These are phyloP conservation scores for Tetranychus cinnabarinus DNA, from an alignment of 1,140 invertebrate species.

Conservation along the genomic window DNA sequence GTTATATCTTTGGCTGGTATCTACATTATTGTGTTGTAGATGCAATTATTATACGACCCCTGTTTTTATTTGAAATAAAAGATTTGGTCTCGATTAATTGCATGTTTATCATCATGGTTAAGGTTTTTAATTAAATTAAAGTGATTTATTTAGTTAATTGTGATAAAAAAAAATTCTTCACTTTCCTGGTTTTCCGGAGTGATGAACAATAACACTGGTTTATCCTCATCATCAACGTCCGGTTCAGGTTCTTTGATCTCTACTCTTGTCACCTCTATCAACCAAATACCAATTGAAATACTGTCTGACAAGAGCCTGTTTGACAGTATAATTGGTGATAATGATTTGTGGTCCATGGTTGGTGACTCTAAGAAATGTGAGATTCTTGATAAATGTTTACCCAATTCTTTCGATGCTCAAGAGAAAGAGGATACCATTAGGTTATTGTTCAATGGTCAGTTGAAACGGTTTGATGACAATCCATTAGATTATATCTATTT, in stretches of 20 bases:
- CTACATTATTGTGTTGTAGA: too few species aligned
- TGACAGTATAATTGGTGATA: not conserved
- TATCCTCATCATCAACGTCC: too few species aligned
- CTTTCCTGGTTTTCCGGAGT: too few species aligned
- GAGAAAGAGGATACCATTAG: slow-evolving; percentile 1
- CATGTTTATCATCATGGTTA: too few species aligned
- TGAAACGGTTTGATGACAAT: slow-evolving; percentile 2
- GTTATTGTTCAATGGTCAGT: not conserved
- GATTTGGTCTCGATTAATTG: too few species aligned
- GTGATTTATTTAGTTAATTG: too few species aligned
- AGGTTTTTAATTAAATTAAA: too few species aligned
- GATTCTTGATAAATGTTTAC: slow-evolving; percentile 2
- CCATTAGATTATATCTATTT: not conserved
- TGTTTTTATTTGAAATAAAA: too few species aligned
- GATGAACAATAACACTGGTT: too few species aligned
- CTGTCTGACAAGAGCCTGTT: not conserved
- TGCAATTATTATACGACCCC: too few species aligned
- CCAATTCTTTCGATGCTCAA: not conserved
- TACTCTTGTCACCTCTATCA: not conserved
- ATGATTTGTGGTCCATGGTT: not conserved
- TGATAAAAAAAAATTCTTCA: too few species aligned
- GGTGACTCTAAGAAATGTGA: not conserved
- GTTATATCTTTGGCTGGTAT: too few species aligned
- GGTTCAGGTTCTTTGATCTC: not conserved
- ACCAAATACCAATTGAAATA: not conserved